Conservation (phyloP, 1,140 invertebrate species). For the Cydia pomonella region DNA sequence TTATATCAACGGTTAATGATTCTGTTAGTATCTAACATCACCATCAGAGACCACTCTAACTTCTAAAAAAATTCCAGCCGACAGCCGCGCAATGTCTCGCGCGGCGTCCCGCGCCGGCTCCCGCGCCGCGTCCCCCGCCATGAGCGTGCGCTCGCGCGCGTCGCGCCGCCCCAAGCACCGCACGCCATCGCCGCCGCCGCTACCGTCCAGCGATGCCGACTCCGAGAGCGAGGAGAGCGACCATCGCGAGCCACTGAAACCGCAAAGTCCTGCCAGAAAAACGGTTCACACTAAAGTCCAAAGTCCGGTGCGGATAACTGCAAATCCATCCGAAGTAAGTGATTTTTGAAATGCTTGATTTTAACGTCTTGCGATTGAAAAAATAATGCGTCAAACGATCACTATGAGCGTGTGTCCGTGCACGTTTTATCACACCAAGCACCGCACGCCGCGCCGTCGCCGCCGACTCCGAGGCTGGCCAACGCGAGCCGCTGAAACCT, state of each 20-base stretch:
- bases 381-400: too few relatives aligned
- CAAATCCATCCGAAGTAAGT: background rate
- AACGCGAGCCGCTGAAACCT: too few relatives aligned
- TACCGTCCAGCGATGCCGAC: slow-evolving; percentile 70
- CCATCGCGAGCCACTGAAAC: slow-evolving; percentile 39
- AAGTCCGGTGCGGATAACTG: background rate
- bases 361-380: too few relatives aligned
- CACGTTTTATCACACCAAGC: too few relatives aligned
- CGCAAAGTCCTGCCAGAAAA: background rate
- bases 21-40: too few relatives aligned
- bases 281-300: background rate
- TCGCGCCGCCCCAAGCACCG: slow-evolving; percentile 62
- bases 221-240: slow-evolving; percentile 69
- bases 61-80: slow-evolving; percentile 44
- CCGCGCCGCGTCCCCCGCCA: slow-evolving; percentile 85
- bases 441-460: too few relatives aligned
- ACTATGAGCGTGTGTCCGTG: too few relatives aligned
- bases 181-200: slow-evolving; percentile 57
- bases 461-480: too few relatives aligned
- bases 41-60: background rate
- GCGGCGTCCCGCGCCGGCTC: slow-evolving; percentile 79
- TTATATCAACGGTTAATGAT: too few relatives aligned
- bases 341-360: background rate
- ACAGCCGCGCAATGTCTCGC: slow-evolving; percentile 58
- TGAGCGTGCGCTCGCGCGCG: slow-evolving; percentile 83